Percentiles rank a stretch among this genome's conserved stretches.
Evolutionary conservation across 2,888 invertebrate genomes (phyloP).

Genomic region (Caenorhabditis japonica): DNA sequence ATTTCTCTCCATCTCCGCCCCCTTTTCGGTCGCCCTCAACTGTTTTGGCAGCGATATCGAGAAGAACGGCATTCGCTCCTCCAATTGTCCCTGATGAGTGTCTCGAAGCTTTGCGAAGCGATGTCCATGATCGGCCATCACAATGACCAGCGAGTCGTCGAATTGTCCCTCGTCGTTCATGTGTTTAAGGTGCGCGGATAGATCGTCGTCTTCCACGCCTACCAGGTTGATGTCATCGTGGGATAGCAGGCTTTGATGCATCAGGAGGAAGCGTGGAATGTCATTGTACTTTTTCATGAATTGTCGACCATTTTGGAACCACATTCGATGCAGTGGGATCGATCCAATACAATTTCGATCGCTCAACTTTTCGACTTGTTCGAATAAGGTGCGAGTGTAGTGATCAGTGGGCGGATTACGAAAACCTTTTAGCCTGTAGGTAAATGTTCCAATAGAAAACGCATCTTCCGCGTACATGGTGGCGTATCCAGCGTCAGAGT

Average conservation of each 20-base stretch:
- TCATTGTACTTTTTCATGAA: constrained; percentile 82
- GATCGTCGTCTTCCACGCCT: constrained; percentile 78
- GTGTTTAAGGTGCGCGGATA: constrained; percentile 60
- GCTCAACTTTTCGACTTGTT: constrained; percentile 82
- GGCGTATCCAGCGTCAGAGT: constrained; percentile 78
- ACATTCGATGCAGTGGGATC: constrained; percentile 82
- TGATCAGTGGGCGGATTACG: constrained; percentile 88
- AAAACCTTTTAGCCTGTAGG: constrained; percentile 91
- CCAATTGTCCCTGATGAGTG: constrained; percentile 86
- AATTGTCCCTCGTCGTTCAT: constrained; percentile 79
- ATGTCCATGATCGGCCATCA: constrained; percentile 95
- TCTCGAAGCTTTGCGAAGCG: constrained; percentile 87
- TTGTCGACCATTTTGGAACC: constrained; percentile 79
- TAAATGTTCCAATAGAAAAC: constrained; percentile 87
- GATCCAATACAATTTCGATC: constrained; percentile 84
- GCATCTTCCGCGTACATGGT: constrained; percentile 91
- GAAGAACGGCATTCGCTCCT: constrained; percentile 86
- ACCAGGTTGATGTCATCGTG: constrained; percentile 89
- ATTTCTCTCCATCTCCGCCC: constrained; percentile 60
- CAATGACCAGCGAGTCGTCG: constrained; percentile 86
- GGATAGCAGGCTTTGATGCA: constrained; percentile 88
- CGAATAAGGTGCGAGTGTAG: constrained; percentile 87
- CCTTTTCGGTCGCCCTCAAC: constrained; percentile 60
- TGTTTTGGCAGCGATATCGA: constrained; percentile 68
- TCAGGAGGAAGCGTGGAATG: constrained; percentile 87